A percentile compares a stretch with the other conserved stretches of the same genome.
These are phyloP conservation scores for Acanthosepion esculentum DNA, from an alignment of 2,888 invertebrate genomes.

Conservation along the genomic window DNA sequence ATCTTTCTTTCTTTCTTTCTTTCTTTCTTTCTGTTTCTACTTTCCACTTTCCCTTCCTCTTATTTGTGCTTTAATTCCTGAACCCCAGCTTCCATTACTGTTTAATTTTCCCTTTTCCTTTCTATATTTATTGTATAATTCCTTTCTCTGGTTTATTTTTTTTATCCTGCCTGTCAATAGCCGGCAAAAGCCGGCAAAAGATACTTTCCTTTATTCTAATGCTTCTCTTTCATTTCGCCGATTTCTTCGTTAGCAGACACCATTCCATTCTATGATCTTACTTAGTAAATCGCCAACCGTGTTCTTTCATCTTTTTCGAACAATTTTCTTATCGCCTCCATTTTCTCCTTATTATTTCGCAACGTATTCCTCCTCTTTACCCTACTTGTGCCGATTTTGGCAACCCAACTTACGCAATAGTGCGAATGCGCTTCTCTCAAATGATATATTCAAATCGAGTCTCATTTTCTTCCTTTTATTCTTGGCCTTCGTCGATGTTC, in stretches of 20 bases:
- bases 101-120: no score
- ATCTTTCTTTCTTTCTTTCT: neutral
- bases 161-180: neutral
- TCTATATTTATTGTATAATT: no score
- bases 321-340: neutral
- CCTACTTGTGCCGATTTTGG: neutral
- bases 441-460: neutral
- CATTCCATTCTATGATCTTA: neutral
- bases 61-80: no score
- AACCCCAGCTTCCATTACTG: no score
- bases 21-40: neutral
- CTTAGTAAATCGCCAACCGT: neutral
- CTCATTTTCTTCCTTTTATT: neutral
- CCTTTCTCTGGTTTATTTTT: neutral
- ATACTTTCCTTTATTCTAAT: neutral
- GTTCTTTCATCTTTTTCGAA: neutral
- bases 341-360: neutral
- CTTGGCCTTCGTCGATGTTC: neutral
- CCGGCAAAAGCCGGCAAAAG: neutral
- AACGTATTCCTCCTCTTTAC: neutral
- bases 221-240: neutral
- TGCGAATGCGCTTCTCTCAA: neutral
- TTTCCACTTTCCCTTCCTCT: no score
- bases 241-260: neutral
- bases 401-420: neutral